Conservation (phyloP, 1,140 invertebrate species). For the Ips typographus region DNA sequence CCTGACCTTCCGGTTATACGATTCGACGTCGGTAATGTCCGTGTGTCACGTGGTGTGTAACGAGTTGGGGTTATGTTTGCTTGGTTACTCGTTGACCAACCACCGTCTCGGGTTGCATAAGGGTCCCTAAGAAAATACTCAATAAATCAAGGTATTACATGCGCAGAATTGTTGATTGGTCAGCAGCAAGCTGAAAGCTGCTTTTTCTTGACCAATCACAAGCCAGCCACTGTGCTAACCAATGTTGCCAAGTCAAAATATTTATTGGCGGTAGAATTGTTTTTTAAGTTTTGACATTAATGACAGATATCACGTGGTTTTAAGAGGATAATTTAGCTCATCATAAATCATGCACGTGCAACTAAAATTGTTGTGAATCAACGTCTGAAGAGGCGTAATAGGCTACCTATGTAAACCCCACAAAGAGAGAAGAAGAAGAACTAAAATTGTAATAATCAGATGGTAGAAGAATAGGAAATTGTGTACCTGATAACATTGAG, state of each 20-base stretch:
- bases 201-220: too few species aligned
- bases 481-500: constrained; percentile 69
- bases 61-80: constrained; percentile 49
- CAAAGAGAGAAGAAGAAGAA: not conserved
- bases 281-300: too few species aligned
- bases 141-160: constrained; percentile 55
- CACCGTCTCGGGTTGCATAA: constrained; percentile 49
- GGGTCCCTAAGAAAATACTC: constrained; percentile 55
- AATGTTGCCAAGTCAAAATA: too few species aligned
- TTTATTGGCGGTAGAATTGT: too few species aligned
- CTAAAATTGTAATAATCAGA: not conserved
- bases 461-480: not conserved
- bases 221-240: not conserved
- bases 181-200: too few species aligned
- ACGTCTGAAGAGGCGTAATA: too few species aligned
- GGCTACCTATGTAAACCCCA: not conserved
- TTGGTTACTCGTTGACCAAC: constrained; percentile 34
- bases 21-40: constrained; percentile 51
- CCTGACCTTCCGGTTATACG: constrained; percentile 62
- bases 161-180: not conserved
- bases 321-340: too few species aligned
- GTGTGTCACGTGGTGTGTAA: constrained; percentile 48
- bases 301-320: too few species aligned
- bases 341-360: not conserved
- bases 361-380: not conserved